phyloP scores from a whole-genome alignment of 2,888 invertebrate species.

The Lithodes maja region DNA sequence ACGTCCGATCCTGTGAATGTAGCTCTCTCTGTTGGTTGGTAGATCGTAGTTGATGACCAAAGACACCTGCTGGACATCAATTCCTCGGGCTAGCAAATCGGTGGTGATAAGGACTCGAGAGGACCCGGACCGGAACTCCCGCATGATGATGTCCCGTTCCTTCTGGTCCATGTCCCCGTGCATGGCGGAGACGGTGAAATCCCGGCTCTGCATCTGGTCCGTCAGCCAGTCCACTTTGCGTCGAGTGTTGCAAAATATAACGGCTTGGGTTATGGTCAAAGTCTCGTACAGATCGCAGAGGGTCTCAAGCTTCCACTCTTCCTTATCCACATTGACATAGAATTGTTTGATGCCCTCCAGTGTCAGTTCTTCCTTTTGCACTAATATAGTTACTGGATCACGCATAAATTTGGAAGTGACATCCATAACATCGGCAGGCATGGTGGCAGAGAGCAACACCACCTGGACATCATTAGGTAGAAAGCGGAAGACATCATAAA shows the following conservation, averaged over 20 bases:
- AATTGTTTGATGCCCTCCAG: conserved; percentile 98
- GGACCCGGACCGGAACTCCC: conserved; percentile 98
- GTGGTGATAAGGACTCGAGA: conserved; percentile 99
- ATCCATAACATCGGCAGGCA: conserved; percentile 98
- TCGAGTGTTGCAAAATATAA: conserved; percentile 99
- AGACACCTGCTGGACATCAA: conserved; percentile 99
- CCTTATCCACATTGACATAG: conserved; percentile 93
- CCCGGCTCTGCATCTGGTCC: conserved; percentile 93
- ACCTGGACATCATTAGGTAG: conserved; percentile 94
- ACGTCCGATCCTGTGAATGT: conserved; percentile 99
- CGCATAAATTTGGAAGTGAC: conserved; percentile 99
- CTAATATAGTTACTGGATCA: conserved; percentile 95
- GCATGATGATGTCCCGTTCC: conserved; percentile 98
- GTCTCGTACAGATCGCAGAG: conserved; percentile 99
- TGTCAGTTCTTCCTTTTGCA: conserved; percentile 97
- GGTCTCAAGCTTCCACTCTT: conserved; percentile 96
- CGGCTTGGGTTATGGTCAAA: conserved; percentile 98
- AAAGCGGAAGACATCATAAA: conserved; percentile 95
- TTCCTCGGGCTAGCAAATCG: conserved; percentile 98
- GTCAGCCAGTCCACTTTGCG: conserved; percentile 99
- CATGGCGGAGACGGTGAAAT: conserved; percentile 99
- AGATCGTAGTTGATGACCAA: conserved; percentile 99
- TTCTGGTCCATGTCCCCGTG: conserved; percentile 99
- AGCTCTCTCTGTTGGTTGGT: conserved; percentile 99
- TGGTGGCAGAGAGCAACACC: conserved; percentile 97